Conservation (phyloP, 1,140 invertebrate species). For the Philotrypesis tridentata region DNA sequence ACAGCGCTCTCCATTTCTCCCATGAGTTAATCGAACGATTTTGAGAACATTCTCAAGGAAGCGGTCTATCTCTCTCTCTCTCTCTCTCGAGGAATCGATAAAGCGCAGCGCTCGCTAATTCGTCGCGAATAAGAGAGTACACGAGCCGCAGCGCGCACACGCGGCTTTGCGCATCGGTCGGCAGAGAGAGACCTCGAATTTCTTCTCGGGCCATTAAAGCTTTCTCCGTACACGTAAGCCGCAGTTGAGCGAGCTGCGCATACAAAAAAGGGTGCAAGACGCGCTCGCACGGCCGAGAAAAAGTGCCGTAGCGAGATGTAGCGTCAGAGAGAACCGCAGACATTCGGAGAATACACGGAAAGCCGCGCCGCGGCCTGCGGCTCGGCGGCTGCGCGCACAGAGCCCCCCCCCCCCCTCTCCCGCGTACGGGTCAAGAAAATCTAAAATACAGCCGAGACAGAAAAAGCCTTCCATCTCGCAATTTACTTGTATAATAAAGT, state of each 20-base stretch:
- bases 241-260: neutral
- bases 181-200: constrained; percentile 2
- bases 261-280: neutral
- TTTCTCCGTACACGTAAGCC: constrained; percentile 6
- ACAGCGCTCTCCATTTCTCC: no score
- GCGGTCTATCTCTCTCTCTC: neutral
- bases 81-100: neutral
- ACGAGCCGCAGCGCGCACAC: neutral
- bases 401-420: no score
- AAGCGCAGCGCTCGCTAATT: neutral
- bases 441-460: neutral
- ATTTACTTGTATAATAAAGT: no score
- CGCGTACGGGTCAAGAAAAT: neutral
- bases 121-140: neutral
- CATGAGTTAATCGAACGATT: neutral
- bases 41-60: neutral
- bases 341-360: constrained; percentile 13
- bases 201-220: constrained; percentile 20
- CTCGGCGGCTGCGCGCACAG: no score
- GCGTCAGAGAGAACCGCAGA: neutral
- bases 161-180: no score
- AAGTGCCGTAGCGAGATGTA: neutral
- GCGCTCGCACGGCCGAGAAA: neutral
- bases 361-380: neutral
- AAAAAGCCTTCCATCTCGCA: neutral